Conservation (phyloP, 64 coral and sea anemone genomes). For the Pocillopora verrucosa region DNA sequence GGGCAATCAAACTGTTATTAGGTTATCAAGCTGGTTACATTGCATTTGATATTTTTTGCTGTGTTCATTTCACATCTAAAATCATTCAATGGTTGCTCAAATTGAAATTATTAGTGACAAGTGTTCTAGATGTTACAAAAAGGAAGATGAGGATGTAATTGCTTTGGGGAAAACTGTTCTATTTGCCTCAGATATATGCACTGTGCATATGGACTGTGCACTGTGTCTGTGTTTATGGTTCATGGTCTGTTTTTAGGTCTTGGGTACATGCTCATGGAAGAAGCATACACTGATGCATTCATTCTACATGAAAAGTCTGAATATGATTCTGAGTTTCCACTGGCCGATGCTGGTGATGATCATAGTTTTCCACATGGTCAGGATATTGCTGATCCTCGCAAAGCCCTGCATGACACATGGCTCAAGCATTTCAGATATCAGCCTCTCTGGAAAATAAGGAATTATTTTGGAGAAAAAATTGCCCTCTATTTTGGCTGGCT, state of each 20-base stretch:
- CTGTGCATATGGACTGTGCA: too few species aligned
- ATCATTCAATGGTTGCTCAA: too few species aligned
- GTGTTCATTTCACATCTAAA: too few species aligned
- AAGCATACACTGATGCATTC: conserved; percentile 88
- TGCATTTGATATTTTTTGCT: too few species aligned
- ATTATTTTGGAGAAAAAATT: conserved; percentile 98
- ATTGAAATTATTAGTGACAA: too few species aligned
- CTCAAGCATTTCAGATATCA: conserved; percentile 85
- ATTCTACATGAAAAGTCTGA: conserved; percentile 82
- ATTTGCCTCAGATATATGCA: too few species aligned
- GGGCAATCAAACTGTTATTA: too few species aligned
- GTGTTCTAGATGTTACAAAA: too few species aligned
- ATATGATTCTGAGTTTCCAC: conserved; percentile 64
- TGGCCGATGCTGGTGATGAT: conserved; percentile 46
- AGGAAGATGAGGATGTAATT: too few species aligned
- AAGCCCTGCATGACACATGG: conserved; percentile 78
- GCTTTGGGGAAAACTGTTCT: too few species aligned
- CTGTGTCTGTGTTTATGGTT: too few species aligned
- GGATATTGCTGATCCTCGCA: conserved; percentile 78
- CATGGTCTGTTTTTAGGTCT: conserved; percentile 48
- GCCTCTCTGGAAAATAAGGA: conserved; percentile 96
- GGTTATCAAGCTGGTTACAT: too few species aligned
- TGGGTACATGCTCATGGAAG: conserved; percentile 84
- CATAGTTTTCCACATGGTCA: conserved; percentile 62
- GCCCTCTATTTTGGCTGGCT: conserved; percentile 96